Percentiles rank a stretch among this genome's conserved stretches.
These are phyloP conservation scores for Zoanthus solanderi DNA, from an alignment of 92 coral and sea anemone species.

Conservation along the genomic window DNA sequence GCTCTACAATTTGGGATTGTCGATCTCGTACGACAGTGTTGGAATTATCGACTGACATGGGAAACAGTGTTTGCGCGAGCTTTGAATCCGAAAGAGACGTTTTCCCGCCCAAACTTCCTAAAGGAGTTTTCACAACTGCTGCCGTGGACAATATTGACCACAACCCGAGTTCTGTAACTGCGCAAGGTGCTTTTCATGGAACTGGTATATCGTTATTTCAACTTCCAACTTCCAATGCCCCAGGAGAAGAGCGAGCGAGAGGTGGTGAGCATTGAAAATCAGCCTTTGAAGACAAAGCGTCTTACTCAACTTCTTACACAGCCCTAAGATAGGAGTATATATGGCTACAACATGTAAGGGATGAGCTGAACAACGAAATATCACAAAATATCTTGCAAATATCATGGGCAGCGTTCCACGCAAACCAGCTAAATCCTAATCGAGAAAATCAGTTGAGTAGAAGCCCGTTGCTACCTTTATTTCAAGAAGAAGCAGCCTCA, in stretches of 20 bases:
- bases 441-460: conserved; percentile 49
- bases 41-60: conserved; percentile 73
- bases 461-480: conserved; percentile 54
- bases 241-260: conserved; percentile 64
- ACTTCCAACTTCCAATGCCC: conserved; percentile 59
- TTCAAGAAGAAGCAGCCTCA: conserved; percentile 63
- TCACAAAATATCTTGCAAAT: conserved; percentile 59
- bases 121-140: not conserved
- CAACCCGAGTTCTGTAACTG: not conserved
- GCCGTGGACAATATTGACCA: conserved; percentile 82
- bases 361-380: conserved; percentile 60
- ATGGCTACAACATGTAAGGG: conserved; percentile 69
- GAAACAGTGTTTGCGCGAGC: conserved; percentile 60
- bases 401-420: conserved; percentile 73
- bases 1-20: conserved; percentile 70
- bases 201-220: conserved; percentile 63
- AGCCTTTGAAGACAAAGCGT: conserved; percentile 43
- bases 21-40: conserved; percentile 70
- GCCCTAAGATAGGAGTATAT: conserved; percentile 15
- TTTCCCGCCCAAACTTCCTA: conserved; percentile 66
- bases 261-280: not conserved
- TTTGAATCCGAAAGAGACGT: conserved; percentile 68
- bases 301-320: conserved; percentile 65
- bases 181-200: conserved; percentile 34
- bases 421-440: conserved; percentile 33